Evolutionary conservation across 2,888 invertebrate species (phyloP), one percentile per base, ranked within the genome.

Genomic region (Hirtodrosophila confusa): DNA sequence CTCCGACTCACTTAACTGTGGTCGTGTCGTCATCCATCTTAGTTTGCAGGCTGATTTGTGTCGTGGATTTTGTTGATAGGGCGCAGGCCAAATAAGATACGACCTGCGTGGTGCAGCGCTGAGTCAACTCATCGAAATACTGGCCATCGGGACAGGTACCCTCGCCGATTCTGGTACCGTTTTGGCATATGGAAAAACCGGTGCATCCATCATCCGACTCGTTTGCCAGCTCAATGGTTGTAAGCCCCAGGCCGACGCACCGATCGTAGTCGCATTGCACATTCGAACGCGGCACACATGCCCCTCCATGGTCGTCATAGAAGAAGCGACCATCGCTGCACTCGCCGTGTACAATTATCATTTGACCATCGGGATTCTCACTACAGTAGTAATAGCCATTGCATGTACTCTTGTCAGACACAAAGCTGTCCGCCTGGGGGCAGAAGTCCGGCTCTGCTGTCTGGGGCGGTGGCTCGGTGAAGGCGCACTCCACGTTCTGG

Each of bases 301-400:
- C 71, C 0, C 91, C 91, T 0, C 83, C 88, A 54, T 77, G 33
- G 4, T 48, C 31, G 1, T 74, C 47, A 49, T 64, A 37, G 56
- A 91, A 90, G 45, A 90, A 90, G n/a, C 79, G 70, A 0, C 72
- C 87, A 2, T 57, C 54, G 1, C 77, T 56, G 55, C 90, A 90
- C 2, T 57, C 56, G 3, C 80, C 86, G 39, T 85, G 88, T 41
- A 70, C 53, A 35, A 89, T 27, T 0, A 55, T 6, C 29, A 80
- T 75, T 23, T 64, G 50, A 0, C 68, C 80, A 2, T 61, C 44
- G 3, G 24, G n/a, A n/a, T 39, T 3, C 3, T 45, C 65, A 3
- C 48, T 31, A 50, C 90, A 90, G 9, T 86, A 89, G 39, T 82
- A 90, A 43, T 90, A 91, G 10, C 90, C 90, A 12, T 89, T 80